A percentile compares a stretch with the other conserved stretches of the same genome.
Conservation (phyloP, 2,113 vertebrate species). For the Puntigrus tetrazona region DNA sequence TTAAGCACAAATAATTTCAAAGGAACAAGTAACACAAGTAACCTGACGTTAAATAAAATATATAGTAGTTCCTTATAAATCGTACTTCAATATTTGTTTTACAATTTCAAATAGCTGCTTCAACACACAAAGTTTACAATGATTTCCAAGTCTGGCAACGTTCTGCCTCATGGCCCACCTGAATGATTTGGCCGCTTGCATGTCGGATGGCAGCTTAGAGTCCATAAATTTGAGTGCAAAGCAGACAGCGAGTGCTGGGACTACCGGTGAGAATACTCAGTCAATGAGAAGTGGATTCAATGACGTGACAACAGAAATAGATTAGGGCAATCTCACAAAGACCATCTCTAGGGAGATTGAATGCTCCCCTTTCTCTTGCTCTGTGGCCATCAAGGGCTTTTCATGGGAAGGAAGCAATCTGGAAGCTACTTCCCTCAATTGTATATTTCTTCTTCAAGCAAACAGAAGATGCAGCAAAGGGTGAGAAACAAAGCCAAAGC, state of each 20-base stretch:
- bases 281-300: conserved; percentile 55
- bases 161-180: neutral
- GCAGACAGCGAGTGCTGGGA: conserved; percentile 30
- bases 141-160: neutral
- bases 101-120: neutral
- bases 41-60: too few relatives aligned
- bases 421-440: conserved; percentile 77
- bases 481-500: conserved; percentile 47
- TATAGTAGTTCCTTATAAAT: too few relatives aligned
- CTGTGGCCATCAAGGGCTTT: conserved; percentile 63
- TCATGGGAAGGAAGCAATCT: conserved; percentile 77
- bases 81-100: too few relatives aligned
- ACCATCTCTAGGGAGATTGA: conserved; percentile 54
- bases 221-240: conserved; percentile 60
- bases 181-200: neutral
- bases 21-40: too few relatives aligned
- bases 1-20: too few relatives aligned
- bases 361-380: conserved; percentile 64
- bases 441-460: conserved; percentile 69
- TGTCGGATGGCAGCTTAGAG: conserved; percentile 4
- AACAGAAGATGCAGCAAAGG: conserved; percentile 59
- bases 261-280: conserved; percentile 54
- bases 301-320: conserved; percentile 54
- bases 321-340: conserved; percentile 75
- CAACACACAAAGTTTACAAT: neutral